Evolutionary conservation across 2,888 invertebrate genomes (phyloP).

Genomic region (Cephus pygmeus): DNA sequence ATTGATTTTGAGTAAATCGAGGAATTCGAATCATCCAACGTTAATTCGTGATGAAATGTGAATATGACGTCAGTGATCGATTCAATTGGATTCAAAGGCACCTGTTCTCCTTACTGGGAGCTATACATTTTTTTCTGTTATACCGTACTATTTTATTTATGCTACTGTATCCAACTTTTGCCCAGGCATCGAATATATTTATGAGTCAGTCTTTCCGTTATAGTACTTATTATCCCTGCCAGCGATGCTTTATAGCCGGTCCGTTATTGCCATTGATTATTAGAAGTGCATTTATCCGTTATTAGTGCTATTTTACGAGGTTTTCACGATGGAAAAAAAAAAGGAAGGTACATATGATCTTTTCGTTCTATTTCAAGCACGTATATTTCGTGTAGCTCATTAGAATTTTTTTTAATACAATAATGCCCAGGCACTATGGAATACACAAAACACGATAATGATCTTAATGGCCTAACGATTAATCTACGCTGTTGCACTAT

Average conservation of each 20-base stretch:
- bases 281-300: slow-evolving; percentile 23
- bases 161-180: background rate
- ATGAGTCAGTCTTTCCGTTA: slow-evolving; percentile 30
- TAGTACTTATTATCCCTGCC: slow-evolving; percentile 25
- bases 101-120: background rate
- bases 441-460: background rate
- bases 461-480: background rate
- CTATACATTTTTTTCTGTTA: background rate
- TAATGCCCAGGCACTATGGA: background rate
- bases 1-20: too few species aligned
- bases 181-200: slow-evolving; percentile 24
- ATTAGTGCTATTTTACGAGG: slow-evolving; percentile 26
- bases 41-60: background rate
- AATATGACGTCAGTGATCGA: background rate
- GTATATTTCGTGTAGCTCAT: background rate
- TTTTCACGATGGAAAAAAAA: background rate
- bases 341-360: background rate
- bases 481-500: background rate
- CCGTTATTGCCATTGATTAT: slow-evolving; percentile 28
- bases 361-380: background rate
- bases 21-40: background rate
- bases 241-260: slow-evolving; percentile 23
- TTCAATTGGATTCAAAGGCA: background rate
- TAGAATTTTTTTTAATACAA: background rate
- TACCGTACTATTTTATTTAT: background rate